Base-by-base conservation (phyloP, 2,113 vertebrate species). In the Sula dactylatra region DNA sequence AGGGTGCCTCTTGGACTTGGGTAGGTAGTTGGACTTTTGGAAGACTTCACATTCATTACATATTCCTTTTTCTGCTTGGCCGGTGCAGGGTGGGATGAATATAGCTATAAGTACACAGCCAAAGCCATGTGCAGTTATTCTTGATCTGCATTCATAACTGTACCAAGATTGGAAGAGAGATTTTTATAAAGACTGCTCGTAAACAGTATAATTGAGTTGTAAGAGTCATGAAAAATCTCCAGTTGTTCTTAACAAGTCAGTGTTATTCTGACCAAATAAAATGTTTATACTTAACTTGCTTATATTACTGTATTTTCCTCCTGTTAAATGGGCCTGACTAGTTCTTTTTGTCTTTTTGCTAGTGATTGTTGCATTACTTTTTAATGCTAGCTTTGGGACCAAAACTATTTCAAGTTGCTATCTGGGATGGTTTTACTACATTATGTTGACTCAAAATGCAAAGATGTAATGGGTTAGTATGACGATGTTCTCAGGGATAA, bases 21-120 rank as follows among this genome's bases (percentile, higher is more conserved):
- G 29, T 49, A 31, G 26, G n/a, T 36, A 54, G 49, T 32, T 96
- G 93, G 79, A 83, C 90, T 97, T 97, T 94, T 83, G 76, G 88
- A 94, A 97, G 47, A 36, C 31, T 74, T 62, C 3, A 10, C 11
- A 16, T 36, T 31, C 19, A 36, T 86, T 56, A 40, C 32, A 16
- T 31, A 11, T 16, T 86, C 38, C 36, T 52, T 52, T 42, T 82
- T 70, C 66, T 93, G 72, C 62, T 82, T 65, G 34, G 82, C 47
- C 4, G 2, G 1, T 56, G 58, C 40, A 18, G 61, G 34, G 36
- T 88, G 40, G 62, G 56, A 38, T 76, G 78, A 36, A 32, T 70
- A 3, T 14, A 69, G 58, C 71, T 82, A 4, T 38, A 66, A 32
- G 82, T 64, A 73, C 50, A 17, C 72, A 71, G 86, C 64, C 10